Evolutionary conservation across 2,888 invertebrate genomes (phyloP), one percentile per base, ranked within the genome.

Genomic region (Platycheirus rosarum): DNA sequence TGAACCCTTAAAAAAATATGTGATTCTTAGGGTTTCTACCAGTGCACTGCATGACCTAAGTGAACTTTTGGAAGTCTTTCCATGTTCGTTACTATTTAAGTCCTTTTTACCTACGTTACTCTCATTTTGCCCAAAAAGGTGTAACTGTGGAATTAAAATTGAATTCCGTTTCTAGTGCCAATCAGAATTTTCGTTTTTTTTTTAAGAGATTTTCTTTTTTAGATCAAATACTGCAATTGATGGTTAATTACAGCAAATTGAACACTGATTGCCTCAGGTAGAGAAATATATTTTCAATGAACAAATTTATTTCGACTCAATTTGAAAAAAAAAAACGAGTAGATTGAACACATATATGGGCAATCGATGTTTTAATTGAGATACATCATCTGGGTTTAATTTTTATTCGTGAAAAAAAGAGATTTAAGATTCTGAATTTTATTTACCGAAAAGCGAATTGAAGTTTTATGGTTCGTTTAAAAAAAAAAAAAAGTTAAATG

Each of bases 171-270:
- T 37, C 37, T 13, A 37, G 37, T 37, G 13, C 37, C 37, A 37
- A 37, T 37, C 37, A 37, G 11, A n/a, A 11, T 35, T 6, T 35
- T 35, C n/a, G 9, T 9, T 35, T 35, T 9, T 3, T 35, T 11
- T 35, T 2, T n/a, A n/a, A n/a, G n/a, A n/a, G n/a, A n/a, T 35
- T 37, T 37, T 37, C 14, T 37, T 13, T 13, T 13, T 37, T 13
- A 37, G 13, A 13, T 37, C 13, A 37, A 37, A 37, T 8, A 13
- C 37, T 37, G 37, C 1, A 37, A 37, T 37, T 37, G 37, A 37
- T 37, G 37, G 37, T 37, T 37, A 37, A 37, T 37, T 37, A 37
- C 37, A 13, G 37, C 37, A 37, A 37, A 37, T 37, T 37, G 37
- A 13, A 37, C 37, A 37, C 4, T 37, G 37, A 37, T 37, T 37